Percentiles rank a stretch among this genome's conserved stretches.
phyloP scores from a whole-genome alignment of 1,140 invertebrate species.

The Leptinotarsa texana region DNA sequence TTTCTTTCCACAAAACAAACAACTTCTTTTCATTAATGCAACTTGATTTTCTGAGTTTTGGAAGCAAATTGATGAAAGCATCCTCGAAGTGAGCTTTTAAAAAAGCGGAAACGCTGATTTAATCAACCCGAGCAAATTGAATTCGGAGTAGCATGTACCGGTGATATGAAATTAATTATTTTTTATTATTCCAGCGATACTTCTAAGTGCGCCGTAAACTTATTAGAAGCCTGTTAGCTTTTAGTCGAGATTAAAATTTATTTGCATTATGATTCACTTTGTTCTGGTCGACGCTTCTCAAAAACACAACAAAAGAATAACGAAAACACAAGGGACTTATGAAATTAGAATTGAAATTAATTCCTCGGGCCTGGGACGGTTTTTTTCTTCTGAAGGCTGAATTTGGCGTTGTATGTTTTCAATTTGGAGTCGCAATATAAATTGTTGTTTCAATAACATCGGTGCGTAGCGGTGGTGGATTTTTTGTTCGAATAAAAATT shows the following conservation, averaged over 20 bases:
- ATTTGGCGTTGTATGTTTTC: conserved; percentile 1
- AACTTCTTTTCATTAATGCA: not conserved
- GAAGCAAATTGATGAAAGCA: not conserved
- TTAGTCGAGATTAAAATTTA: conserved; percentile 43
- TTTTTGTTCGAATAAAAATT: too few relatives aligned
- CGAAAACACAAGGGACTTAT: conserved; percentile 34
- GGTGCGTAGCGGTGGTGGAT: too few relatives aligned
- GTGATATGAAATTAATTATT: conserved; percentile 29
- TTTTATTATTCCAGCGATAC: conserved; percentile 26
- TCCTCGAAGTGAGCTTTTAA: not conserved
- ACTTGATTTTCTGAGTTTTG: not conserved
- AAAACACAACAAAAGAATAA: conserved; percentile 36
- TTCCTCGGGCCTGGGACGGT: conserved; percentile 23
- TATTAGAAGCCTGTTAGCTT: conserved; percentile 41
- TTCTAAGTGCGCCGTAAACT: conserved; percentile 26
- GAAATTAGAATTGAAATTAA: conserved; percentile 40
- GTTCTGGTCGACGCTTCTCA: conserved; percentile 27
- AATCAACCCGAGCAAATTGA: conserved; percentile 31
- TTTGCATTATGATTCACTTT: conserved; percentile 43
- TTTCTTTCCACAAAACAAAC: too few relatives aligned
- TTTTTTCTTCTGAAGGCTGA: not conserved
- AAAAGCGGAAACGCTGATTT: conserved; percentile 28
- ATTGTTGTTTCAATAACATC: not conserved
- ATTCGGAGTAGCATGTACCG: conserved; percentile 12
- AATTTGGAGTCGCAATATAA: not conserved